Percentiles rank a stretch among this genome's conserved stretches.
Conservation (phyloP, 2,888 invertebrate species). For the Phymatocera aterrima region DNA sequence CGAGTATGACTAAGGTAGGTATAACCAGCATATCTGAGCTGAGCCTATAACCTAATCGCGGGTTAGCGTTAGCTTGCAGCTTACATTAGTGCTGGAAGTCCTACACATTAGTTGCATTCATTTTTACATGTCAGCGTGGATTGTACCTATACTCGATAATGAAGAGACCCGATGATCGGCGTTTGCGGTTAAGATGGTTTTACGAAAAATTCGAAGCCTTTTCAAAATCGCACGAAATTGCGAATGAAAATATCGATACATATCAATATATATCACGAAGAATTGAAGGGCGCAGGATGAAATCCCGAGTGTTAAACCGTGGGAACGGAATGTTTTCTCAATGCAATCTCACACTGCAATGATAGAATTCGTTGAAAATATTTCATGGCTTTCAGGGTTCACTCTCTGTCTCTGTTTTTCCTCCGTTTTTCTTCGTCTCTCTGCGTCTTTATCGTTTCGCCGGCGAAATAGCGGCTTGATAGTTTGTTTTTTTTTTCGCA, state of each 20-base stretch:
- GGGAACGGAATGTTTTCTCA: constrained; percentile 35
- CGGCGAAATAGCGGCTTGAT: background rate
- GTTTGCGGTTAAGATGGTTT: too few relatives aligned
- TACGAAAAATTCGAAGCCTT: too few relatives aligned
- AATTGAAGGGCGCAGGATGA: background rate
- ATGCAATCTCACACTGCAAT: background rate
- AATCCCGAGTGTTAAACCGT: background rate
- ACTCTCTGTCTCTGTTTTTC: background rate
- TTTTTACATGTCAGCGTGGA: too few relatives aligned
- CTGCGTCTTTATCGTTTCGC: background rate
- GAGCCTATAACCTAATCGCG: background rate
- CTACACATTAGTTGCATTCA: too few relatives aligned
- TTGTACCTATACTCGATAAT: too few relatives aligned
- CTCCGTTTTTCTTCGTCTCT: background rate
- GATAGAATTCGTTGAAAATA: constrained; percentile 34
- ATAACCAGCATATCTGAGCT: background rate
- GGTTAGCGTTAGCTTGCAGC: too few relatives aligned
- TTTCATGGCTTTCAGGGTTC: constrained; percentile 6
- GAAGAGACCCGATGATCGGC: too few relatives aligned
- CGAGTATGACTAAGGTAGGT: background rate
- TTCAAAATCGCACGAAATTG: too few relatives aligned
- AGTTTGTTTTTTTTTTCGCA: background rate
- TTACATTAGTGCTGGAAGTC: background rate
- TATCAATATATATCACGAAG: background rate
- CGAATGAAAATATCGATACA: too few relatives aligned